Evolutionary conservation across 1,140 invertebrate genomes (phyloP).

Genomic region (Saccostrea glomerata): DNA sequence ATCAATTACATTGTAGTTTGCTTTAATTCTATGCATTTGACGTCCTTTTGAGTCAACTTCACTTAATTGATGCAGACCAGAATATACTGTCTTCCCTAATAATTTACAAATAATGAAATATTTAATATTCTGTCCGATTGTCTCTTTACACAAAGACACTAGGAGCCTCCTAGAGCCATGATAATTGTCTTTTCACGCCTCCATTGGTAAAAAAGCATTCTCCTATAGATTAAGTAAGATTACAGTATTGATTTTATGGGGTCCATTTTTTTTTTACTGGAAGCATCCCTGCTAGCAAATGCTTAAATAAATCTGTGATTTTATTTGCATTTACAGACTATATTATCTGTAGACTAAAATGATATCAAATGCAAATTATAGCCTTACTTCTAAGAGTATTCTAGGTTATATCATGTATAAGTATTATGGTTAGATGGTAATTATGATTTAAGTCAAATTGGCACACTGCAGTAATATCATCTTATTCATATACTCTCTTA

Average conservation of each 20-base stretch:
- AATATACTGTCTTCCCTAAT: not conserved
- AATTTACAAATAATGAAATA: not conserved
- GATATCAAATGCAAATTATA: not conserved
- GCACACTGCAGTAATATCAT: not conserved
- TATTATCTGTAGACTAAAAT: not conserved
- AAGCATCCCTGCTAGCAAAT: not conserved
- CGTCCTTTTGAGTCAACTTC: too few relatives aligned
- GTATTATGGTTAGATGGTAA: not conserved
- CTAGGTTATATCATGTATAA: not conserved
- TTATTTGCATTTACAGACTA: not conserved
- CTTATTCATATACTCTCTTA: not conserved
- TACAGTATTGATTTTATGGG: constrained; percentile 4
- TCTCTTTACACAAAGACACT: not conserved
- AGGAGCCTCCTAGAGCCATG: not conserved
- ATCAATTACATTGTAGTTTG: too few relatives aligned
- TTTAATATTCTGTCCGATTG: not conserved
- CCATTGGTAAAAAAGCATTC: not conserved
- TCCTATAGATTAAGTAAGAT: constrained; percentile 19
- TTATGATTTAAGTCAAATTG: not conserved
- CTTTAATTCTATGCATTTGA: too few relatives aligned
- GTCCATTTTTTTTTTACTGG: not conserved
- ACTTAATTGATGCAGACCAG: too few relatives aligned
- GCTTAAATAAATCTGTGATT: not conserved
- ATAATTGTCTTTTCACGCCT: constrained; percentile 3
- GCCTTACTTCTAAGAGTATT: not conserved